Evolutionary conservation across 2,113 vertebrate species (phyloP), one percentile per base, ranked within the genome.

Genomic region (Spilogale gracilis): DNA sequence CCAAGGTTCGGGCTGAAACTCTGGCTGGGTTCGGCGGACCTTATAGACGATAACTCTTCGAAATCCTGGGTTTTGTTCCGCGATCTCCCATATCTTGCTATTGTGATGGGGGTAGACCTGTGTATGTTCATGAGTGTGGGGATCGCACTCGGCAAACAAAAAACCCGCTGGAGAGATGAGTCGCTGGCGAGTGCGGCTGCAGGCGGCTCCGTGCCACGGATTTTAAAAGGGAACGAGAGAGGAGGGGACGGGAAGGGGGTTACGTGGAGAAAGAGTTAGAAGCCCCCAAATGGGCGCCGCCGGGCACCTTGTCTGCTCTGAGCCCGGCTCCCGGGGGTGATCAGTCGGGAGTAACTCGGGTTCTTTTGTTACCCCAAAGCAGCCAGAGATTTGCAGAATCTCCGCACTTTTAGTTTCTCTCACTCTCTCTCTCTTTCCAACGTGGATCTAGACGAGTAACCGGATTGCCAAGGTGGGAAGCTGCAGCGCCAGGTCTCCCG

Each of bases 41-140:
- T 99, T 97, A 99, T 95, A 97, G 99, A 99, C 98, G 99, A 99
- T 94, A 99, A 98, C 96, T 99, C 99, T 96, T 99, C 99, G 94
- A 99, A 99, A 98, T 99, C 99, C 99, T 99, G 99, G 98, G 99
- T 99, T 99, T 99, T 99, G 99, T 99, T 99, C 98, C 99, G 99
- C 98, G 99, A 99, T 99, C 99, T 99, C 99, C 99, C 99, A 99
- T 99, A 99, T 98, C 99, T 99, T 98, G 99, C 99, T 99, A 99
- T 99, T 98, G 99, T 99, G 99, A 99, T 99, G 98, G 99, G 99
- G 99, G 99, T 99, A 98, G 99, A 99, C 99, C 99, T 99, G 99
- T 99, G 99, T 99, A 99, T 99, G 99, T 99, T 99, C 99, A 99
- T 99, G 99, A 99, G 99, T 99, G 99, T 99, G 98, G 96, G 99